A percentile compares a stretch with the other conserved stretches of the same genome.
Conservation (phyloP, 2,888 invertebrate species). For the Hecatera dysodea region DNA sequence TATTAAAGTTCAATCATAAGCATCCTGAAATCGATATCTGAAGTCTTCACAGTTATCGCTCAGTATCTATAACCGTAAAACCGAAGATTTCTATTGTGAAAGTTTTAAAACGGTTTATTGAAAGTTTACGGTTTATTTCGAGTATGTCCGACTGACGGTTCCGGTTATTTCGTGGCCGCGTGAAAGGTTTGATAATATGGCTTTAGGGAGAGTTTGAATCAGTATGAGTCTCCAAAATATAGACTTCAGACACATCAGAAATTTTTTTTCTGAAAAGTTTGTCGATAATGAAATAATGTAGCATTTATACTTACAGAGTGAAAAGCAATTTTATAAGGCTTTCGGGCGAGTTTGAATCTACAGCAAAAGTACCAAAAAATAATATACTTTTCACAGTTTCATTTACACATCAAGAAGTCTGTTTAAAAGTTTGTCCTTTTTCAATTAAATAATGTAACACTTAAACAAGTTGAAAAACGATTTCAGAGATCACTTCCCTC, state of each 20-base stretch:
- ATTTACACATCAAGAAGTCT: not conserved
- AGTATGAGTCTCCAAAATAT: not conserved
- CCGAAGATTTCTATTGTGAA: conserved; percentile 15
- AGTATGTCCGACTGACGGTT: conserved; percentile 5
- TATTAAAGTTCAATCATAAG: conserved; percentile 34
- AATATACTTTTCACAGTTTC: not conserved
- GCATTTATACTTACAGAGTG: not conserved
- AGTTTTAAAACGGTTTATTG: conserved; percentile 14
- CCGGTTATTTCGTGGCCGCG: conserved; percentile 2
- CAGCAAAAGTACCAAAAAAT: not conserved
- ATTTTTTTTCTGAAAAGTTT: not conserved
- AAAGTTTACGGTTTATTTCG: conserved; percentile 31
- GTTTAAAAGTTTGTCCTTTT: not conserved
- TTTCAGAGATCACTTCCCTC: not conserved
- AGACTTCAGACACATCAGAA: not conserved
- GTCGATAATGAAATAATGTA: not conserved
- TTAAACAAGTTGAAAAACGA: not conserved
- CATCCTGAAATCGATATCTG: conserved; percentile 24
- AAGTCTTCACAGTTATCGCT: conserved; percentile 22
- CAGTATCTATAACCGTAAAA: conserved; percentile 15
- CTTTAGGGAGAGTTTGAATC: not conserved
- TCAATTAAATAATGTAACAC: not conserved
- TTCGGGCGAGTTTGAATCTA: not conserved
- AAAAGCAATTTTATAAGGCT: not conserved
- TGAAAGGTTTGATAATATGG: conserved; percentile 8